Percentiles rank a stretch among this genome's conserved stretches.
phyloP scores from a whole-genome alignment of 2,113 vertebrate species.

The Oreotrochilus melanogaster region DNA sequence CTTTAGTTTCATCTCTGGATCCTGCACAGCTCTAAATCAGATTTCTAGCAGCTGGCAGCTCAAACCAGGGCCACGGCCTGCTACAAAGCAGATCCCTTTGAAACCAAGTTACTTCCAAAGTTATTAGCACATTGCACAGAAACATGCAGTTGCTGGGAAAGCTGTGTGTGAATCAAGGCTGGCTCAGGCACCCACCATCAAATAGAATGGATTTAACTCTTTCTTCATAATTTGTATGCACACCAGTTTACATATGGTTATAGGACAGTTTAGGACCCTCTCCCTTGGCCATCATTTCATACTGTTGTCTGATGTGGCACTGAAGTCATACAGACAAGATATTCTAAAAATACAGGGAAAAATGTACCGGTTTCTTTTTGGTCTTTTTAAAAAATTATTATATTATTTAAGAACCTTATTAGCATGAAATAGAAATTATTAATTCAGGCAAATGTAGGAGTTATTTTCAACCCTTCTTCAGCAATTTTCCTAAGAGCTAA shows the following conservation, averaged over 20 bases:
- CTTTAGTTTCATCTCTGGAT: not conserved
- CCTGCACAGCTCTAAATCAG: not conserved
- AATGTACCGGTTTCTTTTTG: not conserved
- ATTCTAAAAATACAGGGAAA: not conserved
- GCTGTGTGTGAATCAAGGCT: not conserved
- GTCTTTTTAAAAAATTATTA: not conserved
- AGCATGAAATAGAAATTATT: not conserved
- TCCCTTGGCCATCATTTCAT: not conserved
- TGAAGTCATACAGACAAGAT: not conserved
- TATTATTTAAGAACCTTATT: not conserved
- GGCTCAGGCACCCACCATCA: not conserved
- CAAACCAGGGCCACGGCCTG: not conserved
- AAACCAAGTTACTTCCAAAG: not conserved
- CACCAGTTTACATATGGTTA: not conserved
- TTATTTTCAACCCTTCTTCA: conserved; percentile 3
- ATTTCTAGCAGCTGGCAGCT: not conserved
- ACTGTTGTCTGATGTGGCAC: not conserved
- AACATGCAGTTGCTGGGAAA: not conserved
- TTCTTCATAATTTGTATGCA: not conserved
- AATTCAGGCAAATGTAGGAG: not conserved
- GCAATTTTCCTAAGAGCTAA: not conserved
- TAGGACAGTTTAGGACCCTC: not conserved
- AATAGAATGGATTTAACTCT: not conserved
- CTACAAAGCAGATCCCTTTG: not conserved
- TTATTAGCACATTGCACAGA: not conserved